phyloP scores from a whole-genome alignment of 2,797 vertebrate species.

The Lithobates pipiens region DNA sequence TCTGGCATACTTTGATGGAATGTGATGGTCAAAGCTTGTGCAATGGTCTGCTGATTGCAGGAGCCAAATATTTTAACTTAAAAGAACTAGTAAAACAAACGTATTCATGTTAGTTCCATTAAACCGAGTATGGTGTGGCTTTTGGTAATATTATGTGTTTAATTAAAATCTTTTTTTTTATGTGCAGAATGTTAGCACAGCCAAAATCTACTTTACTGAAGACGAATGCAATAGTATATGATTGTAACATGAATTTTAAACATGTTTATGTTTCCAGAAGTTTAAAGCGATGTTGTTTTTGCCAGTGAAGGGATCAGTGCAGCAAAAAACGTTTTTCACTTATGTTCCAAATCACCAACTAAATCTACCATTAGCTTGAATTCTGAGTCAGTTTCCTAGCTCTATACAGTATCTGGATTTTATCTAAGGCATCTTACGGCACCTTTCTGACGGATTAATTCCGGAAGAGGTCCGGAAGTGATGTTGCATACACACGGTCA shows the following conservation, averaged over 20 bases:
- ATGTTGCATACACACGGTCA: too few relatives aligned
- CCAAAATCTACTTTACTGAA: background rate
- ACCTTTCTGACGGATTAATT: too few relatives aligned
- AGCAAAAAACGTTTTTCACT: background rate
- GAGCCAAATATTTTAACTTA: conserved; percentile 21
- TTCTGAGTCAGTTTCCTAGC: too few relatives aligned
- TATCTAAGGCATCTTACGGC: too few relatives aligned
- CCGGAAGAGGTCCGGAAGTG: too few relatives aligned
- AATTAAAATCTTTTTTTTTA: background rate
- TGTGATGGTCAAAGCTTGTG: background rate
- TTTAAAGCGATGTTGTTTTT: background rate
- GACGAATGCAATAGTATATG: background rate
- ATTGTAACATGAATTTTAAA: background rate
- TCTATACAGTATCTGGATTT: too few relatives aligned
- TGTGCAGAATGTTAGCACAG: background rate
- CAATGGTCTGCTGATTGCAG: conserved; percentile 35
- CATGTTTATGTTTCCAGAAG: too few relatives aligned
- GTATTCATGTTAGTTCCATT: conserved; percentile 1
- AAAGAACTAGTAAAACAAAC: conserved; percentile 27
- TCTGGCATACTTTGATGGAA: conserved; percentile 53
- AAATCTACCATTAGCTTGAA: too few relatives aligned
- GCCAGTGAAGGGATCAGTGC: background rate
- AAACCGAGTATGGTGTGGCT: background rate
- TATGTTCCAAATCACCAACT: background rate
- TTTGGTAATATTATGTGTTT: background rate